Percentiles rank a stretch among this genome's conserved stretches.
Evolutionary conservation across 2,797 vertebrate genomes (phyloP).

Genomic region (Lepus oiostolus): DNA sequence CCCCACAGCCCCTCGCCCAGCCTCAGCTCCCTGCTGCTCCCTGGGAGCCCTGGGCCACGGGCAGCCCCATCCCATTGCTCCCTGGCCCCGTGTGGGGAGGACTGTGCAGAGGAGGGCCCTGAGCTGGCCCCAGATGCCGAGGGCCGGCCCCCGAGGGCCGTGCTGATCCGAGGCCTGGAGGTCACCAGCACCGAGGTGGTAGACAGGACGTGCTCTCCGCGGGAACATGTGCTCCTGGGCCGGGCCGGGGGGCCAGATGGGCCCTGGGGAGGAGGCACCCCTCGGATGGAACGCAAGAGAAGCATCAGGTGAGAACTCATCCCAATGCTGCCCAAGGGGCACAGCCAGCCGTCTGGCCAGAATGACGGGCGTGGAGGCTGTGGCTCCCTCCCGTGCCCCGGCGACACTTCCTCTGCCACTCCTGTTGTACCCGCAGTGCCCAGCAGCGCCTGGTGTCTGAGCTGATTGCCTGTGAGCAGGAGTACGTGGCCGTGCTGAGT

Average conservation of each 20-base stretch:
- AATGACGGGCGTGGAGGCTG: no score
- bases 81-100: constrained; percentile 87
- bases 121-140: constrained; percentile 49
- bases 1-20: constrained; percentile 84
- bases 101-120: constrained; percentile 74
- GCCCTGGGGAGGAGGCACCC: constrained; percentile 86
- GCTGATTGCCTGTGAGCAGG: constrained; percentile 92
- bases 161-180: constrained; percentile 94
- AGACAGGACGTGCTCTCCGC: constrained; percentile 94
- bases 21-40: constrained; percentile 89
- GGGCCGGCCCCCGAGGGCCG: constrained; percentile 79
- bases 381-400: neutral
- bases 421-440: constrained; percentile 86
- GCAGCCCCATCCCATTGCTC: constrained; percentile 87
- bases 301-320: constrained; percentile 83
- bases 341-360: neutral
- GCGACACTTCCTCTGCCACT: neutral
- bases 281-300: constrained; percentile 85
- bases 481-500: constrained; percentile 90
- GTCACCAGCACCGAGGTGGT: constrained; percentile 96
- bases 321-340: neutral
- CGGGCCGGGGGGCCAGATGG: constrained; percentile 88
- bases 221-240: constrained; percentile 93
- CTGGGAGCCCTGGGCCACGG: constrained; percentile 85
- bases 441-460: constrained; percentile 92